Conservation (phyloP, 2,113 vertebrate genomes). For the Crotalus tigris region DNA sequence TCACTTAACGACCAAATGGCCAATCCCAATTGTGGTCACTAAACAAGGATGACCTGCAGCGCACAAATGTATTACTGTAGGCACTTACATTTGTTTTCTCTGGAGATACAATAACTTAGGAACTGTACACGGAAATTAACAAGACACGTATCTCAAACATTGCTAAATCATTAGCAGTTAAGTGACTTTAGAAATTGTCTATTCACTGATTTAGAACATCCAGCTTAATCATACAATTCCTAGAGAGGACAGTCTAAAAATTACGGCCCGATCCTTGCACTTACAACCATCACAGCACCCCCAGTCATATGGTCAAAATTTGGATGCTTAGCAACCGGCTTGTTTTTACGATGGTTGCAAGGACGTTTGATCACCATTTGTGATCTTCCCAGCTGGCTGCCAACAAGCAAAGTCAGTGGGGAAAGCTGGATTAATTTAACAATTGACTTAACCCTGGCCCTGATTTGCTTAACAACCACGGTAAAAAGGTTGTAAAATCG, state of each 20-base stretch:
- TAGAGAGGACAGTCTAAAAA: not conserved
- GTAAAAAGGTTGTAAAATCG: not conserved
- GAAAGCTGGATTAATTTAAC: not conserved
- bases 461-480: not conserved
- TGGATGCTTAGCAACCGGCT: not conserved
- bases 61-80: not conserved
- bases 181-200: not conserved
- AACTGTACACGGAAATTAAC: slow-evolving; percentile 28
- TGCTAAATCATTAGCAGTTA: slow-evolving; percentile 9
- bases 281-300: not conserved
- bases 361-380: not conserved
- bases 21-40: not conserved
- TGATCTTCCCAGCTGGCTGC: not conserved
- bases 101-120: slow-evolving; percentile 12
- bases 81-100: slow-evolving; percentile 3
- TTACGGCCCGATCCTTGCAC: not conserved
- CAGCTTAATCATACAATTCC: not conserved
- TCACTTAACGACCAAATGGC: not conserved
- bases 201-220: not conserved
- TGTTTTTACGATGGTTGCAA: not conserved
- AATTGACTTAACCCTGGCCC: not conserved
- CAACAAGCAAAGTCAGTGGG: not conserved
- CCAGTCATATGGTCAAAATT: not conserved
- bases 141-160: slow-evolving; percentile 8
- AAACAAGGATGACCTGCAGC: not conserved